Base-by-base conservation (phyloP, 1,140 invertebrate genomes). In the Asobara japonica region DNA sequence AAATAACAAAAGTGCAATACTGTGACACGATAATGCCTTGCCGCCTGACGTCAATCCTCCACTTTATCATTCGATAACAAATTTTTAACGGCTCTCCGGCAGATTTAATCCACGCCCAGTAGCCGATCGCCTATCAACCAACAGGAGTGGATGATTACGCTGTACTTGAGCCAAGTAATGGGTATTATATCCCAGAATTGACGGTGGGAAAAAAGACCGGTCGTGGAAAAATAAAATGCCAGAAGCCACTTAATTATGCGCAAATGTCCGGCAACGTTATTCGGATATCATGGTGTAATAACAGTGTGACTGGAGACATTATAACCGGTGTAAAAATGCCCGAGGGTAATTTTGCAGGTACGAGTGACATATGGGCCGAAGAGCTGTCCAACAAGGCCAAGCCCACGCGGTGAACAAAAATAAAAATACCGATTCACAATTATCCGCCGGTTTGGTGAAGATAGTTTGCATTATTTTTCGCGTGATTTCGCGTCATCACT, bases 51-150 rank as follows among this genome's bases (percentile, higher is more conserved):
- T 51, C 5, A 51, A 51, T 20, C 30, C 27, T 22, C n/a, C n/a
- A 41, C 36, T 27, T 68, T 41, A 20, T 36, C 78, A 81, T 77
- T 77, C 79, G 80, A 80, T 82, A 78, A 77, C 77, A 80, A 80
- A 82, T 80, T 78, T 76, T 80, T 77, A 78, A 78, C 77, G 80
- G 77, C 78, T 80, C 78, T 76, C 79, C 79, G 78, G 83, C 79
- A 78, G 84, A 84, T 85, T 85, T 48, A 27, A 85, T 86, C 83
- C 82, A 86, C 82, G 83, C 82, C 83, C 84, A 82, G 85, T 87
- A 86, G 84, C 84, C 77, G 80, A 79, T 79, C 73, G 77, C 76
- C 79, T 83, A 82, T 84, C 80, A 45, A 22, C 16, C 56, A 36
- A 25, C 36, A 1, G 22, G 13, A 65, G 27, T 33, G 25, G 36